Conservation (phyloP, 1,140 invertebrate genomes). For the Brachionus plicatilis region DNA sequence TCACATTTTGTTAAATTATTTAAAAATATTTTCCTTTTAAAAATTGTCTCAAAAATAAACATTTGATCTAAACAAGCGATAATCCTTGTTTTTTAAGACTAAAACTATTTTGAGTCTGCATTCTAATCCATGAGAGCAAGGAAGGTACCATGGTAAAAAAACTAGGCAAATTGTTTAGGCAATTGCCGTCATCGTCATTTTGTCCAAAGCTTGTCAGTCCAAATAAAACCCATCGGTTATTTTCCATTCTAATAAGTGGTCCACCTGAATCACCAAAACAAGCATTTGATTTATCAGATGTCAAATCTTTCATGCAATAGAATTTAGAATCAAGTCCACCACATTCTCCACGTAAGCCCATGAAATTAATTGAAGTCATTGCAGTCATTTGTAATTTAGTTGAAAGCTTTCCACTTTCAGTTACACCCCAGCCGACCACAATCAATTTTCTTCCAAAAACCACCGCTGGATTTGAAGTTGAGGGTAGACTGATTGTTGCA, state of each 20-base stretch:
- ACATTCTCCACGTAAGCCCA: neutral
- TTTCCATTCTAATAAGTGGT: neutral
- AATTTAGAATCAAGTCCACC: neutral
- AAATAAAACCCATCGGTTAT: neutral
- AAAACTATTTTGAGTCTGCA: neutral
- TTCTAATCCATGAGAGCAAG: neutral
- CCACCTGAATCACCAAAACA: slow-evolving; percentile 4
- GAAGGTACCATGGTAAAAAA: slow-evolving; percentile 10
- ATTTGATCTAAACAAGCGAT: neutral
- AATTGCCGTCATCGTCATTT: neutral
- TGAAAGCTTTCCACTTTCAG: neutral
- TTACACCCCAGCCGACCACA: neutral
- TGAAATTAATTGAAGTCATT: neutral
- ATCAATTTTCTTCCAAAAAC: neutral
- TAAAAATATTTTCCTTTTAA: too few species aligned
- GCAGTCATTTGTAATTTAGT: neutral
- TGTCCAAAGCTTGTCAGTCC: neutral
- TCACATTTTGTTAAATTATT: too few species aligned
- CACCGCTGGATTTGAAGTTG: neutral
- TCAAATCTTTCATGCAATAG: slow-evolving; percentile 1
- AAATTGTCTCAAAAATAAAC: too few species aligned
- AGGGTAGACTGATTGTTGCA: neutral
- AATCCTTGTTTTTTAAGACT: neutral
- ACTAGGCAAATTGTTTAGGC: neutral
- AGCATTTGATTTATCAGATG: neutral